phyloP scores from a whole-genome alignment of 2,797 vertebrate species.

The Pangasius sanitwongsei region DNA sequence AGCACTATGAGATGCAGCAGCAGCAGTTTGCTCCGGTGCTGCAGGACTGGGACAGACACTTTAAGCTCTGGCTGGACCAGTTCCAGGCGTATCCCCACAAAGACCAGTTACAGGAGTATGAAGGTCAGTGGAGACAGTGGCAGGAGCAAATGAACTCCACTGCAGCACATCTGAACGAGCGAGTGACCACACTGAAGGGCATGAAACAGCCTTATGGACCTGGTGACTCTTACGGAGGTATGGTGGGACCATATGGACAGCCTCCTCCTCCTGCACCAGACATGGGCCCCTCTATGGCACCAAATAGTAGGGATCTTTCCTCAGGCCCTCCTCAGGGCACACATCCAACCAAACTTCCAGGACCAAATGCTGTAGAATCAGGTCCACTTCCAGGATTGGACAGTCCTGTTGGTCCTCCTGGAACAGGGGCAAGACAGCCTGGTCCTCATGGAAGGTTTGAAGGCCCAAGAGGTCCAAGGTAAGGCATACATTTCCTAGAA shows the following conservation, averaged over 20 bases:
- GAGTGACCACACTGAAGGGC: constrained; percentile 82
- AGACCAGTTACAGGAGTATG: constrained; percentile 94
- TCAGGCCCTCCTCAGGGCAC: constrained; percentile 55
- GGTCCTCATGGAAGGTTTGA: constrained; percentile 78
- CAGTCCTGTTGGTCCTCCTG: constrained; percentile 58
- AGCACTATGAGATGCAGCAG: constrained; percentile 90
- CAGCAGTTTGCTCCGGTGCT: constrained; percentile 89
- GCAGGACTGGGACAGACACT: constrained; percentile 90
- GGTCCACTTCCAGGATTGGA: constrained; percentile 58
- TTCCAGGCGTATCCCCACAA: constrained; percentile 94
- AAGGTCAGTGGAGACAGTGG: constrained; percentile 96
- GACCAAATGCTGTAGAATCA: constrained; percentile 32
- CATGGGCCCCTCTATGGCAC: not conserved
- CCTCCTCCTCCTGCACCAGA: constrained; percentile 75
- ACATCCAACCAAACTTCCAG: not conserved
- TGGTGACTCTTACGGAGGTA: constrained; percentile 74
- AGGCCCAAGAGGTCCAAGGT: constrained; percentile 82
- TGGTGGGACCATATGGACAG: constrained; percentile 79
- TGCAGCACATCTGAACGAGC: constrained; percentile 87
- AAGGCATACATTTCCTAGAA: constrained; percentile 25
- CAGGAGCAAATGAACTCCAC: constrained; percentile 96
- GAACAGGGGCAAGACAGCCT: constrained; percentile 62
- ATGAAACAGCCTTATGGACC: constrained; percentile 77
- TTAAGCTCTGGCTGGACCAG: constrained; percentile 91
- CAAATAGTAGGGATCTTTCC: constrained; percentile 33